phyloP scores from a whole-genome alignment of 2,888 invertebrate genomes.

The Watsonalla cultraria region DNA sequence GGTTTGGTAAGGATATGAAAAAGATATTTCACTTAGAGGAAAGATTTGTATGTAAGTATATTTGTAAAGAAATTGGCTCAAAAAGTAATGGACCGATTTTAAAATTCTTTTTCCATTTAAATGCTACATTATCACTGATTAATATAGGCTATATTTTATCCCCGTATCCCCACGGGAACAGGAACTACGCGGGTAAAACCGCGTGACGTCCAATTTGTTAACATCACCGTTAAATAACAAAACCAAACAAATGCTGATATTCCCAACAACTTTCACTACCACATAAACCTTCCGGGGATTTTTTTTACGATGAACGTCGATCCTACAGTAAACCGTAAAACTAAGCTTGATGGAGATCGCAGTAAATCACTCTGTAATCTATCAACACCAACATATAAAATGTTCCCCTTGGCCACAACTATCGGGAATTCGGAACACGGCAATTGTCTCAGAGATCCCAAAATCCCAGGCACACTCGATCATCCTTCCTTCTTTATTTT shows the following conservation, averaged over 20 bases:
- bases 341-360: conserved; percentile 11
- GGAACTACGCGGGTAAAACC: too few species aligned
- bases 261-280: neutral
- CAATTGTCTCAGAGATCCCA: conserved; percentile 7
- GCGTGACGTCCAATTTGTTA: too few species aligned
- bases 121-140: too few species aligned
- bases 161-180: too few species aligned
- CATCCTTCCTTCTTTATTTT: conserved; percentile 21
- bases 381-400: conserved; percentile 25
- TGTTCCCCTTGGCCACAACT: conserved; percentile 15
- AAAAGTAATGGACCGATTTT: too few species aligned
- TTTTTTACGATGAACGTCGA: conserved; percentile 2
- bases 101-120: too few species aligned
- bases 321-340: conserved; percentile 21
- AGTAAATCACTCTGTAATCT: conserved; percentile 25
- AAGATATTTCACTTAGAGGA: too few species aligned
- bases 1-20: neutral
- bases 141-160: too few species aligned
- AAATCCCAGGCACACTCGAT: conserved; percentile 7
- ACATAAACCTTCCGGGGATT: neutral
- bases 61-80: too few species aligned
- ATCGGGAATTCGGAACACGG: conserved; percentile 9
- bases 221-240: neutral
- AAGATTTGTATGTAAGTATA: too few species aligned
- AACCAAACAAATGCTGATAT: neutral